Conservation (phyloP, 2,113 vertebrate species). For the Sclerurus mexicanus region DNA sequence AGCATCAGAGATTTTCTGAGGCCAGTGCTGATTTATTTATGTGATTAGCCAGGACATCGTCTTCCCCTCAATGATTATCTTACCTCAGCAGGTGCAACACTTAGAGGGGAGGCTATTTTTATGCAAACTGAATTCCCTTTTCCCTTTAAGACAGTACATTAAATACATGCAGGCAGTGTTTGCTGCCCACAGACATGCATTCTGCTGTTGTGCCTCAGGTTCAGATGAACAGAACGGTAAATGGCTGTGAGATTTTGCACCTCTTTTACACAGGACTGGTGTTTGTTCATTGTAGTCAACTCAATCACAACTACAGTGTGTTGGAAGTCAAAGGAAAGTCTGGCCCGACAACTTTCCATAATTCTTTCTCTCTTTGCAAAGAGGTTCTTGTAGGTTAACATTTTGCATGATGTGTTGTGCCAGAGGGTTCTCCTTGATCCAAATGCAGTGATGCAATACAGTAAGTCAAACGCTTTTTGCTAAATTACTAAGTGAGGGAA, state of each 20-base stretch:
- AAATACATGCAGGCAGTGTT: not conserved
- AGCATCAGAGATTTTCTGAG: slow-evolving; percentile 22
- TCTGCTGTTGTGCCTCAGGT: not conserved
- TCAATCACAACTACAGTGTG: not conserved
- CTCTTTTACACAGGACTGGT: not conserved
- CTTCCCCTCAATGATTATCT: not conserved
- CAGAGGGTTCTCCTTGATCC: not conserved
- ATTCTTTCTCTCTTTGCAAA: not conserved
- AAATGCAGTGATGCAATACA: not conserved
- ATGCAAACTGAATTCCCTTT: not conserved
- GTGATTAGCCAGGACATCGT: not conserved
- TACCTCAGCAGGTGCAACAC: not conserved
- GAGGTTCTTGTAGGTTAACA: not conserved
- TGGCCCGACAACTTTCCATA: not conserved
- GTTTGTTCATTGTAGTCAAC: not conserved
- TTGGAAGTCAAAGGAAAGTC: not conserved
- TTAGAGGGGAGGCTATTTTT: slow-evolving; percentile 17
- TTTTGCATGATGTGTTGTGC: not conserved
- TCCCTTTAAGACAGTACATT: not conserved
- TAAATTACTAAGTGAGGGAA: not conserved
- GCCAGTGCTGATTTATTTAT: slow-evolving; percentile 41
- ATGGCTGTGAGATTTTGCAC: not conserved
- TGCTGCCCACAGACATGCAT: not conserved
- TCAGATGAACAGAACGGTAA: not conserved
- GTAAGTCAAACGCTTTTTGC: not conserved